phyloP scores from a whole-genome alignment of 2,797 vertebrate genomes.

The Rhinogobio ventralis region DNA sequence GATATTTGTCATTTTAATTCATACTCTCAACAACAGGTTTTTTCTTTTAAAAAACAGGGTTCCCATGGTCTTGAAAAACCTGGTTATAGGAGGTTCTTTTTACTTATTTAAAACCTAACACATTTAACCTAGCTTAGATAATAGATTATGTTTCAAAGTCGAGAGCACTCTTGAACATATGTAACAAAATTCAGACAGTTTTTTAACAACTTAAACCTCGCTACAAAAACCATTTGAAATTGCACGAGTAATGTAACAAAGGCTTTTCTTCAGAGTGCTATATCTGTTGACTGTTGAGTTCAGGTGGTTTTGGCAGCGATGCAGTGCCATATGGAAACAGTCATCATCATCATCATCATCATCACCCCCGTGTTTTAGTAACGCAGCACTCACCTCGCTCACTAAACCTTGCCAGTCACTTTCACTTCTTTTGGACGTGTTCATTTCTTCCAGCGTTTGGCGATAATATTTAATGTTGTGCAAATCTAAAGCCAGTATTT shows the following conservation, averaged over 20 bases:
- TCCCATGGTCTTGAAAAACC: neutral
- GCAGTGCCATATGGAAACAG: constrained; percentile 52
- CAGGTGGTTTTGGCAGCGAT: neutral
- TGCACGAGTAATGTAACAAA: neutral
- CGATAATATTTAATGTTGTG: neutral
- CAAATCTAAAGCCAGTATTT: neutral
- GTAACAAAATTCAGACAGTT: too few relatives aligned
- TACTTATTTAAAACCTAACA: neutral
- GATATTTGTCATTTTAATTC: neutral
- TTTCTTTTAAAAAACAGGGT: neutral
- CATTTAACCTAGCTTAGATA: neutral
- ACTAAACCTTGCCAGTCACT: constrained; percentile 93
- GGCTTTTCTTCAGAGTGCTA: neutral
- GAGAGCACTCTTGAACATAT: too few relatives aligned
- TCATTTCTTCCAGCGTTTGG: constrained; percentile 73
- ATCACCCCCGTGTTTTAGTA: neutral
- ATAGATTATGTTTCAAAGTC: too few relatives aligned
- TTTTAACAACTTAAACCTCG: neutral
- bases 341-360: neutral
- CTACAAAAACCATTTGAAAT: too few relatives aligned
- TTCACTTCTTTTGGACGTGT: constrained; percentile 81
- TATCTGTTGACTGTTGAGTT: neutral
- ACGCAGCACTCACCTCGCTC: constrained; percentile 87
- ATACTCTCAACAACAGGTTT: neutral
- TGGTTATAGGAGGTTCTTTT: neutral